Base-by-base conservation (phyloP, 2,888 invertebrate species). In the Atrina japonica region DNA sequence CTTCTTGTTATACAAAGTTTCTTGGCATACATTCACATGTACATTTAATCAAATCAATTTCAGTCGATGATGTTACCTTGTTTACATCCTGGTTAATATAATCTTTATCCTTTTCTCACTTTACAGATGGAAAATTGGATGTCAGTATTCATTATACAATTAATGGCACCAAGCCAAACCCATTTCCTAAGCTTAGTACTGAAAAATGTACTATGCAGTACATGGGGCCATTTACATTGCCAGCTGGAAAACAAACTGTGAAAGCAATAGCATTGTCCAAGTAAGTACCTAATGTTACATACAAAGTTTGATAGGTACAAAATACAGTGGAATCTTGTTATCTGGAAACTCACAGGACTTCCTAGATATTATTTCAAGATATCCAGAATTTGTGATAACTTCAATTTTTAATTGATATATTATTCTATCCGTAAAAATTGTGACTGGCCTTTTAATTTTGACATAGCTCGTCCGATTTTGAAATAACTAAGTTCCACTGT, bases 121-220 rank as follows among this genome's bases (percentile, higher is more conserved):
- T 59, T 49, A 41, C 43, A 71, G 66, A 71, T 29, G 52, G 66
- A 41, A 71, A 66, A 21, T 43, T 80, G 55, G 86, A 87, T 61
- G 86, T 83, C 3, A 82, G 82, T 40, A 90, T 91, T 30, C 88
- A 86, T 78, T 91, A 90, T 86, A 91, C 91, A 47, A 83, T 90
- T 30, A 90, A 91, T 87, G 90, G 90, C 16, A 82, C 83, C n/a
- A 90, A 89, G 63, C 91, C 91, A 21, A 88, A 90, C 18, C 90
- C 90, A 2, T 91, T 90, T 78, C 85, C 88, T 29, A 80, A 79
- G 53, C 84, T 88, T 50, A 85, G 85, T 21, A 80, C 74, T 6
- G 88, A 87, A 9, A 86, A 83, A 68, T 84, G 81, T 61, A 91
- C 91, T 0, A 81, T 86, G 75, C 84, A 85, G 63, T 91, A 90